Evolutionary conservation across 2,113 vertebrate genomes (phyloP).

Genomic region (Sinocyclocheilus anophthalmus): DNA sequence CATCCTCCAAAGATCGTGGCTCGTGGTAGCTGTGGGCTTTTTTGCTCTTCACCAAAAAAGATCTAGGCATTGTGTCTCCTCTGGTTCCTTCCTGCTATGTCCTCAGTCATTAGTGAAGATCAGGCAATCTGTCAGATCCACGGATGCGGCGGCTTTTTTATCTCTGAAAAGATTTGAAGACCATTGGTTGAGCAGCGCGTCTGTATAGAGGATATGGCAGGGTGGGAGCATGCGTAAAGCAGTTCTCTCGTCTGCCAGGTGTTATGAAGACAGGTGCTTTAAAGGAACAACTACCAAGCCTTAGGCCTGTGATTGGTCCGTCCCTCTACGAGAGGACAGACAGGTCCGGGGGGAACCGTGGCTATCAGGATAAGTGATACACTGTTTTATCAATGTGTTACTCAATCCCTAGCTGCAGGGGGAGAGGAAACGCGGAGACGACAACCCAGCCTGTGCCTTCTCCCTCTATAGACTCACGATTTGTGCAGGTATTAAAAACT

Average conservation of each 20-base stretch:
- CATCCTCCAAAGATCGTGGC: constrained; percentile 83
- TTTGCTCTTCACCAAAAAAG: constrained; percentile 97
- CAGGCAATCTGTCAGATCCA: constrained; percentile 15
- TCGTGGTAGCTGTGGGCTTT: constrained; percentile 97
- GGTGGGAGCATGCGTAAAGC: constrained; percentile 71
- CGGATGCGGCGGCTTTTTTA: constrained; percentile 38
- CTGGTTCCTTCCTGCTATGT: constrained; percentile 7
- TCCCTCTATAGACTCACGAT: background rate
- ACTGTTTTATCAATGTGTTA: constrained; percentile 67
- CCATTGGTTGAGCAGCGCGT: constrained; percentile 55
- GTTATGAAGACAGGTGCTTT: constrained; percentile 85
- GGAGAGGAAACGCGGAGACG: constrained; percentile 61
- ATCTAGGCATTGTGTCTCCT: constrained; percentile 86
- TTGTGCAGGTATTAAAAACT: background rate
- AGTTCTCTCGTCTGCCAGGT: constrained; percentile 83
- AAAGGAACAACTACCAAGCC: constrained; percentile 53
- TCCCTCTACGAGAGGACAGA: constrained; percentile 49
- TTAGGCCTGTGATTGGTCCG: constrained; percentile 53
- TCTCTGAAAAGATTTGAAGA: constrained; percentile 63
- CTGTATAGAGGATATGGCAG: constrained; percentile 62
- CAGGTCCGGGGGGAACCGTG: constrained; percentile 58
- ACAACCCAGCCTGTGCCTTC: constrained; percentile 36
- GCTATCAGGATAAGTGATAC: constrained; percentile 68
- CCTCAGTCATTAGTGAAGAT: constrained; percentile 45
- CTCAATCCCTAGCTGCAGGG: constrained; percentile 57